Evolutionary conservation across 2,797 vertebrate species (phyloP).

Genomic region (Sylvilagus floridanus): DNA sequence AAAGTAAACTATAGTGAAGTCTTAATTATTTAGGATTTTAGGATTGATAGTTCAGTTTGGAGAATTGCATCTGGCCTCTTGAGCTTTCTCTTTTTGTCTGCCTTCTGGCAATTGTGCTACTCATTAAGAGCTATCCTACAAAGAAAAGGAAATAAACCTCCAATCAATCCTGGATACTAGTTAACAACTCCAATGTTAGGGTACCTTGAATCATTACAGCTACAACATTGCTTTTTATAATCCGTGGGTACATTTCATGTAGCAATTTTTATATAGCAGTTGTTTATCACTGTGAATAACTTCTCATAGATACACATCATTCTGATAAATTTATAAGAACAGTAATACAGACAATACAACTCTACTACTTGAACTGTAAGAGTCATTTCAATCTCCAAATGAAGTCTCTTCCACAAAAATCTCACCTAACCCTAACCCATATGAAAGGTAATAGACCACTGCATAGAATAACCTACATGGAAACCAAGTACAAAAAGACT

Average conservation of each 20-base stretch:
- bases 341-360: background rate
- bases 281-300: background rate
- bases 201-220: background rate
- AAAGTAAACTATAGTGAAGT: background rate
- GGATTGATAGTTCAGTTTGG: background rate
- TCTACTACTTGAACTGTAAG: background rate
- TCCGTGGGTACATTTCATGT: background rate
- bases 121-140: slow-evolving; percentile 53
- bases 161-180: background rate
- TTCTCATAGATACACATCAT: background rate
- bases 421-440: background rate
- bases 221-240: background rate
- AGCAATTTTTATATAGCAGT: background rate
- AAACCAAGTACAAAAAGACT: background rate
- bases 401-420: background rate
- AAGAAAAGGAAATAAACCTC: background rate
- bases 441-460: background rate
- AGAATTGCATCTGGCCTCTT: background rate
- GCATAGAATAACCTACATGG: background rate
- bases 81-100: background rate
- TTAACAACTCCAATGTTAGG: background rate
- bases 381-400: background rate
- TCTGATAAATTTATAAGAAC: background rate
- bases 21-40: slow-evolving; percentile 37
- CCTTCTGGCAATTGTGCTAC: slow-evolving; percentile 43